phyloP scores from a whole-genome alignment of 2,888 invertebrate species.

The Sipha maydis region DNA sequence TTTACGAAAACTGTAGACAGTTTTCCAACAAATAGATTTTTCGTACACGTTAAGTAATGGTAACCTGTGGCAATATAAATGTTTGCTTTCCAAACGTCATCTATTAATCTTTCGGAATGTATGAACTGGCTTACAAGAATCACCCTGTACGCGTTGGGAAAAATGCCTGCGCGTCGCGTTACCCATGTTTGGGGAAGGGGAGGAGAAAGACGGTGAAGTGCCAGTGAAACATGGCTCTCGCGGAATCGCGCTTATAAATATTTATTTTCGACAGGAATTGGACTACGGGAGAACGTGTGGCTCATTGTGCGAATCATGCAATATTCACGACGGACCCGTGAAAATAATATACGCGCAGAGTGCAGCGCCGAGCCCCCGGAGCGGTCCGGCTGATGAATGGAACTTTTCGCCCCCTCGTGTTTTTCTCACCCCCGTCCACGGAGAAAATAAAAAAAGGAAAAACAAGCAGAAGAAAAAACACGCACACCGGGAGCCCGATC shows the following conservation, averaged over 20 bases:
- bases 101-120: too few species aligned
- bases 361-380: background rate
- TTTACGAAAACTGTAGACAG: too few species aligned
- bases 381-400: slow-evolving; percentile 51
- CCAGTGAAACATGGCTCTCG: background rate
- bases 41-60: too few species aligned
- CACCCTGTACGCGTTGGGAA: too few species aligned
- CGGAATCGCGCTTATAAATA: slow-evolving; percentile 35
- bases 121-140: too few species aligned
- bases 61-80: too few species aligned
- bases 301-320: slow-evolving; percentile 37
- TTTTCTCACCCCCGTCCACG: background rate
- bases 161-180: background rate
- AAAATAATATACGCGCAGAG: background rate
- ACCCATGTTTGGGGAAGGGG: too few species aligned
- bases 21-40: too few species aligned
- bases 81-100: too few species aligned
- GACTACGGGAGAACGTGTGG: slow-evolving; percentile 33
- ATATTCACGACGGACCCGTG: slow-evolving; percentile 40
- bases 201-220: background rate
- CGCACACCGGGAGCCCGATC: background rate
- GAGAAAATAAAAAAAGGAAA: slow-evolving; percentile 24
- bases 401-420: slow-evolving; percentile 13
- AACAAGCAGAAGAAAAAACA: background rate
- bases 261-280: slow-evolving; percentile 30